Base-by-base conservation (phyloP, 2,797 vertebrate species). In the Scomberomorus guttatus region DNA sequence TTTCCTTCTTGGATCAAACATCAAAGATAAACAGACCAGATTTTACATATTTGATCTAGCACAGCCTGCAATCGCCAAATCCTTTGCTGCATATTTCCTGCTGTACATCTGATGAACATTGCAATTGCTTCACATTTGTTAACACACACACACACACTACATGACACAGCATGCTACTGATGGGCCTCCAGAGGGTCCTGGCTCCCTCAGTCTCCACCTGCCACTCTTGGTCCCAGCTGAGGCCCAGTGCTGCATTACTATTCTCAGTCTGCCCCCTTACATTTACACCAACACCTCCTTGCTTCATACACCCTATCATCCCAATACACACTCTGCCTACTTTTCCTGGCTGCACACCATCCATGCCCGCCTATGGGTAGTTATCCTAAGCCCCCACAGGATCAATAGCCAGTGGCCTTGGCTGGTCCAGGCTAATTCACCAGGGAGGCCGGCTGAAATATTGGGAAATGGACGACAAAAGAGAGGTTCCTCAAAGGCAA, bases 171-270 rank as follows among this genome's bases (percentile, higher is more conserved):
- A 91, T 85, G 91, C 75, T 82, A 60, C 90, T 94, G 93, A 95
- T 94, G 93, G 91, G 92, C 69, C 93, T 92, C 90, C 76, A 77
- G 92, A 89, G 92, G 87, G 81, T 89, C 90, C 81, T 87, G 15
- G 85, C 86, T 87, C 89, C 85, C 88, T 80, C 89, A 91, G 70
- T 82, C 88, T 93, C 92, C 95, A 95, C 94, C 95, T 95, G 95
- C 94, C 92, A 73, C 90, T 90, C 85, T 66, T 50, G 24, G 39
- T 79, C 77, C 89, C 95, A 96, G 94, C 94, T 95, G 94, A 95
- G 93, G 64, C 93, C 87, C 80, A 32, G 46, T 32, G 59, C 77
- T 66, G 64, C 75, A 91, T 93, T 90, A 94, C 77, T 91, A 93
- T 90, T 81, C 85, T 73, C 73, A 76, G 75, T 56, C 82, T 73